Evolutionary conservation across 2,113 vertebrate species (phyloP), one percentile per base, ranked within the genome.

Genomic region (Antechinus flavipes): DNA sequence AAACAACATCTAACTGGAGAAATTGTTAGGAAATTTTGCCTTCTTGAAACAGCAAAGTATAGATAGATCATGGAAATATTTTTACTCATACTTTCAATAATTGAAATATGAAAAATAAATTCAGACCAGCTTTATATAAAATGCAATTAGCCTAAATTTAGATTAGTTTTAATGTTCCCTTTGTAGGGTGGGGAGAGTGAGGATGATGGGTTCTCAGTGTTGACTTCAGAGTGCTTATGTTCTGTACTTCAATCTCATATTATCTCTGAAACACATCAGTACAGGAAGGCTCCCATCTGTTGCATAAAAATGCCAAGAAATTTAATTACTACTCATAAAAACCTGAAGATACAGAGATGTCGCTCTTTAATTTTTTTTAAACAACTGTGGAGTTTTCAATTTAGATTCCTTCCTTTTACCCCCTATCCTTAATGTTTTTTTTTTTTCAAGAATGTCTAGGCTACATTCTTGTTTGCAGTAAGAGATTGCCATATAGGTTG

Each of bases 401-500:
- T n/a, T 19, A 54, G 49, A 42, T 84, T 84, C 9, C 58, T 25
- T 46, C 49, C 42, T 84, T 42, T 42, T 35, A 68, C 42, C 12
- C 58, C 49, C 91, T 50, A 47, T 89, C 61, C 91, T 50, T 8
- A 50, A 56, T 89, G 89, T 92, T 94, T 93, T 94, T 96, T 96
- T 94, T 93, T 50, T 58, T 93, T 96, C 84, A 95, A 95, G 91
- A 89, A n/a, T n/a, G 96, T 91, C 90, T 54, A 89, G 10, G 94
- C n/a, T 89, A 91, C 84, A 76, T 94, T 96, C 92, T 91, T 93
- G 76, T 96, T 94, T 94, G 92, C n/a, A 92, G 90, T 94, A 55
- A 94, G 84, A 95, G 30, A 61, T 94, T 95, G 53, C 94, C 96
- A 49, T 96, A 97, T 96, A 94, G 95, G 95, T 96, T 96, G 95